phyloP scores from a whole-genome alignment of 2,113 vertebrate genomes.

The Lycaon pictus region DNA sequence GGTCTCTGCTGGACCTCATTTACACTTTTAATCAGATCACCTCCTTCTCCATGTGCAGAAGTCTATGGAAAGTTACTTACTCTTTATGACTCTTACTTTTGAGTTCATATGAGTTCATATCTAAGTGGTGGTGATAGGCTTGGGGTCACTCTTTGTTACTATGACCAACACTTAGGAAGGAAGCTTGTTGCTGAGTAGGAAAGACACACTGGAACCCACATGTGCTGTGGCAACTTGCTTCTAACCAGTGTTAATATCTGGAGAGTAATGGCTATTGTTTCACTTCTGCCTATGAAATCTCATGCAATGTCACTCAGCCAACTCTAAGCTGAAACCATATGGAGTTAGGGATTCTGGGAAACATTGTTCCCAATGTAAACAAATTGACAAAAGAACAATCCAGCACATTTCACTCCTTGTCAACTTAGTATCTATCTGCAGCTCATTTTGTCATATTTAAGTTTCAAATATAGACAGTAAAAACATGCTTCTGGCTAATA shows the following conservation, averaged over 20 bases:
- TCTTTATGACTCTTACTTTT: neutral
- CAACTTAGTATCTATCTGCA: neutral
- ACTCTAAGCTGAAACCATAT: neutral
- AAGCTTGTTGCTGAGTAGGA: neutral
- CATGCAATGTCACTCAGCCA: neutral
- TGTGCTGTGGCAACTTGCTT: neutral
- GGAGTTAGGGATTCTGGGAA: neutral
- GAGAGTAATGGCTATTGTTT: neutral
- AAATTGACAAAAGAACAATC: neutral
- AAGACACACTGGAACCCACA: neutral
- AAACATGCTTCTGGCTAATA: neutral
- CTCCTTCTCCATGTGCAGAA: neutral
- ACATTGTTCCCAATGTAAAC: neutral
- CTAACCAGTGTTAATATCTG: neutral
- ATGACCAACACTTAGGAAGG: neutral
- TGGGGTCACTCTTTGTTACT: neutral
- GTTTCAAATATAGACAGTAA: constrained; percentile 1
- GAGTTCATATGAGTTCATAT: neutral
- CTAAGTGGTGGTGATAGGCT: neutral
- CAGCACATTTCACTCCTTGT: neutral
- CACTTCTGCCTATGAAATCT: neutral
- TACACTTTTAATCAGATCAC: neutral
- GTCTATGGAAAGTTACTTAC: neutral
- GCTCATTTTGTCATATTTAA: neutral
- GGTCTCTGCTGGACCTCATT: neutral